Conservation (phyloP, 2,797 vertebrate species). For the Pampus argenteus region DNA sequence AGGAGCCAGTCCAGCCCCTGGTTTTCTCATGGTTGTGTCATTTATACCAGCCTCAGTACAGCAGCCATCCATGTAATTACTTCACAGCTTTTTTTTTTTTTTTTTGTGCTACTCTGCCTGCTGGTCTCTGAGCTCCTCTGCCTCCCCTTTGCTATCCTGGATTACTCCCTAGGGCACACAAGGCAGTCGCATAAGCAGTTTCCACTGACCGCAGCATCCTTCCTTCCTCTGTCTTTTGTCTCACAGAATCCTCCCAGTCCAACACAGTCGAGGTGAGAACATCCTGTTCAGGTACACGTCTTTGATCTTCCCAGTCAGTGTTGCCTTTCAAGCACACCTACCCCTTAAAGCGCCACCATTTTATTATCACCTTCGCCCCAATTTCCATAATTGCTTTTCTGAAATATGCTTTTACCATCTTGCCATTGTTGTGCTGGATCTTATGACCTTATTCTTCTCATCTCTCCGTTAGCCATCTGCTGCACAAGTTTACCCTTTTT, state of each 20-base stretch:
- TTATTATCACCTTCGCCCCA: constrained; percentile 7
- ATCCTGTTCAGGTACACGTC: constrained; percentile 18
- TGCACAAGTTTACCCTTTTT: constrained; percentile 25
- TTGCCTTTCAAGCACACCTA: constrained; percentile 4
- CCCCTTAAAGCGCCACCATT: not conserved
- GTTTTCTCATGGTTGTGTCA: constrained; percentile 57
- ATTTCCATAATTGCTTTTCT: constrained; percentile 6
- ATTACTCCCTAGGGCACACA: constrained; percentile 53
- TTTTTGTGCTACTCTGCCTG: constrained; percentile 54
- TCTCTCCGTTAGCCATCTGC: constrained; percentile 49
- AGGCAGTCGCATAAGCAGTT: constrained; percentile 62
- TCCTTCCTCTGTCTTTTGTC: constrained; percentile 38
- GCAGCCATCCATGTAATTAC: constrained; percentile 81
- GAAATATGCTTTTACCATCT: constrained; percentile 17
- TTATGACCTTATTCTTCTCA: constrained; percentile 24
- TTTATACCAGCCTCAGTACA: constrained; percentile 66
- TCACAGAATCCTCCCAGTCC: constrained; percentile 31
- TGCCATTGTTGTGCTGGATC: constrained; percentile 11
- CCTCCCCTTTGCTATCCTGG: constrained; percentile 55
- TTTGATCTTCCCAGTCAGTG: constrained; percentile 18
- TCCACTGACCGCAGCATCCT: constrained; percentile 43
- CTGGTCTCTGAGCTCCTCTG: constrained; percentile 47
- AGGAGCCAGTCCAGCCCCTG: constrained; percentile 32
- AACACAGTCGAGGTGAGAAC: constrained; percentile 10
- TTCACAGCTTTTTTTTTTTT: constrained; percentile 50